Percentiles rank a stretch among this genome's conserved stretches.
These are phyloP conservation scores for Falco naumanni DNA, from an alignment of 2,797 vertebrate species.

Conservation along the genomic window DNA sequence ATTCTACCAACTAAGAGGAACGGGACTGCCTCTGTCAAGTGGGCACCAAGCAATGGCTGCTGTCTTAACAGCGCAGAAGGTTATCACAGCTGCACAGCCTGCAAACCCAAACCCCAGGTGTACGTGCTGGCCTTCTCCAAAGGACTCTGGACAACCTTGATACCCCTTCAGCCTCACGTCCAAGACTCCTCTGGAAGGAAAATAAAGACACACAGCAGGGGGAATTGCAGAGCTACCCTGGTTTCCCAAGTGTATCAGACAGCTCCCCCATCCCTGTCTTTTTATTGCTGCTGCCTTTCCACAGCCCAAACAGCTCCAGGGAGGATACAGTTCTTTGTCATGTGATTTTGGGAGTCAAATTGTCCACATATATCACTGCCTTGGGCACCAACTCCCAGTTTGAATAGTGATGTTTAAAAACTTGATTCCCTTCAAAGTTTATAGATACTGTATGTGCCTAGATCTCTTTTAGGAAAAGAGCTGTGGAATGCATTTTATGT, in stretches of 20 bases:
- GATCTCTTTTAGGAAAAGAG: not conserved
- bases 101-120: not conserved
- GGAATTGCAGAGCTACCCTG: not conserved
- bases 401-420: not conserved
- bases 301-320: not conserved
- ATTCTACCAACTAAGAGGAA: not conserved
- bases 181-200: not conserved
- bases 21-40: not conserved
- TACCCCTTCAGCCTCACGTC: not conserved
- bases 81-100: not conserved
- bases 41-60: not conserved
- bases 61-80: not conserved
- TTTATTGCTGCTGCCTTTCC: not conserved
- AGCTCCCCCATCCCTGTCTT: rapidly evolving
- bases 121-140: not conserved
- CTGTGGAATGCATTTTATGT: not conserved
- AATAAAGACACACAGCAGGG: not conserved
- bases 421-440: not conserved
- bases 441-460: not conserved
- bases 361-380: not conserved
- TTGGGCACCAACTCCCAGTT: not conserved
- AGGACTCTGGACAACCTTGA: not conserved
- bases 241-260: not conserved
- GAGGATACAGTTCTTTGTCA: not conserved
- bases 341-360: not conserved